Evolutionary conservation across 2,113 vertebrate species (phyloP).

Genomic region (Alexandromys fortis): DNA sequence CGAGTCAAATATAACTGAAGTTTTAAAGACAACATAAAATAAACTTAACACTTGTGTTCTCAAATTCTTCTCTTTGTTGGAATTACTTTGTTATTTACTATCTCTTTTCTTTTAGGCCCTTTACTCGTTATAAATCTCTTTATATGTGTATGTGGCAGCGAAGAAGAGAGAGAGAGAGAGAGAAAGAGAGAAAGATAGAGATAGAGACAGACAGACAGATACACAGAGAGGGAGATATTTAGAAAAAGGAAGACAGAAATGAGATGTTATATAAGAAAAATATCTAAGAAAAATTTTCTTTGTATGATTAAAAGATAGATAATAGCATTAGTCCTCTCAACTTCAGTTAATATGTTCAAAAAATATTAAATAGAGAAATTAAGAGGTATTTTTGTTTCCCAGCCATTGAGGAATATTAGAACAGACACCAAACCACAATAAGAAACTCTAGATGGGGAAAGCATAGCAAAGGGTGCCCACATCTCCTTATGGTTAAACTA

Average conservation of each 20-base stretch:
- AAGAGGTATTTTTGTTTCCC: accelerated
- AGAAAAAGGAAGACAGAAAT: neutral
- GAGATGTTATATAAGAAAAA: neutral
- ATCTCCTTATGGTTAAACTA: neutral
- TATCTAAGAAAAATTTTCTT: neutral
- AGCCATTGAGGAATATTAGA: neutral
- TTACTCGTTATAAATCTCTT: neutral
- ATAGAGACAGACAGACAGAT: neutral
- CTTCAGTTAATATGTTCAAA: neutral
- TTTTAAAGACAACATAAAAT: neutral
- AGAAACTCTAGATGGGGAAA: neutral
- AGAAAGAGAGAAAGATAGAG: neutral
- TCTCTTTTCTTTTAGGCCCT: neutral
- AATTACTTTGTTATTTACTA: neutral
- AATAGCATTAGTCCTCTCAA: neutral
- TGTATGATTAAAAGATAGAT: neutral
- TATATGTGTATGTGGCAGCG: neutral
- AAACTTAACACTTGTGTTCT: neutral
- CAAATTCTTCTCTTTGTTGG: neutral
- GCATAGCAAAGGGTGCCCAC: too few relatives aligned
- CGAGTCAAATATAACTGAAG: neutral
- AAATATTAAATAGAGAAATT: neutral
- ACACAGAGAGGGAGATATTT: neutral
- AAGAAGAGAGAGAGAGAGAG: neutral
- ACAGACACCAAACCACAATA: neutral